Evolutionary conservation across 2,113 vertebrate species (phyloP).

Genomic region (Neopipo cinnamomea): DNA sequence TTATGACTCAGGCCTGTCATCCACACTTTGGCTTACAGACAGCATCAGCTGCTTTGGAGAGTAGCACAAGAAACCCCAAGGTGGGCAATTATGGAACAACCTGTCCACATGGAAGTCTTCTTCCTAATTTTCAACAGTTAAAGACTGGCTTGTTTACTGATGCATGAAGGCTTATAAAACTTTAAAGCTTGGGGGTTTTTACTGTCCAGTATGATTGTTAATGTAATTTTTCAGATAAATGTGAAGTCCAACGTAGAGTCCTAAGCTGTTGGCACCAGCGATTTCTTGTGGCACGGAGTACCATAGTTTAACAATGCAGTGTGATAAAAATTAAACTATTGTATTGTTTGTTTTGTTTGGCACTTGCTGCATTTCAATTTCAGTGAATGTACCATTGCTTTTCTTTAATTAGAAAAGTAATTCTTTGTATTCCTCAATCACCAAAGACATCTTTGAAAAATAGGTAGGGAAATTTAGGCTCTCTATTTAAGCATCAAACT

Average conservation of each 20-base stretch:
- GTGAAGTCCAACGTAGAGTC: background rate
- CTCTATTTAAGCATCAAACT: background rate
- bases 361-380: background rate
- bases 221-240: background rate
- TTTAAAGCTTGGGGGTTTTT: background rate
- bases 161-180: background rate
- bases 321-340: background rate
- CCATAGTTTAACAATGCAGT: background rate
- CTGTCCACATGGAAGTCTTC: background rate
- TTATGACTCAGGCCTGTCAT: background rate
- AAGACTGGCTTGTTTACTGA: background rate
- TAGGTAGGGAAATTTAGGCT: background rate
- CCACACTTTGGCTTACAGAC: background rate
- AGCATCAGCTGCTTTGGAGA: background rate
- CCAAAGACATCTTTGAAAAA: background rate
- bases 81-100: slow-evolving; percentile 4
- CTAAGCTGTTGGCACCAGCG: background rate
- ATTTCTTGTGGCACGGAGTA: background rate
- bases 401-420: background rate
- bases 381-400: background rate
- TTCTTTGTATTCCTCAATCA: background rate
- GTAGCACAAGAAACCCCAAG: background rate
- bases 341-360: background rate
- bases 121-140: background rate
- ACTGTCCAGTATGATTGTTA: background rate